A percentile compares a stretch with the other conserved stretches of the same genome.
Conservation (phyloP, 2,888 invertebrate genomes). For the Agrilus cyanescens region DNA sequence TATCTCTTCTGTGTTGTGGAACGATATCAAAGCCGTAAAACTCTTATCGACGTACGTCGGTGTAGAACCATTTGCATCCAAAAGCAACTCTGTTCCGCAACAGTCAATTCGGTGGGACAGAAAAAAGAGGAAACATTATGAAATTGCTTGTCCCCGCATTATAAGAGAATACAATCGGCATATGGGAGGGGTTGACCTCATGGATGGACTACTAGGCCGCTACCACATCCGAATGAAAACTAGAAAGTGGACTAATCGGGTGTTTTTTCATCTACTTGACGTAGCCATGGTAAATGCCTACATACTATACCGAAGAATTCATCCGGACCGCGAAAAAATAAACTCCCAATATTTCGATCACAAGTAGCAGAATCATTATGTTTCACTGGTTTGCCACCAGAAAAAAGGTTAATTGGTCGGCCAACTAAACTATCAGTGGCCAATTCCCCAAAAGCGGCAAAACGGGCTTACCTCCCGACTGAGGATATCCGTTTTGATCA, state of each 20-base stretch:
- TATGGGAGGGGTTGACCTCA: no score
- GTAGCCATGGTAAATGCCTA: conserved; percentile 14
- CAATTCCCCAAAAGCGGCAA: background rate
- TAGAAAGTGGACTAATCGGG: conserved; percentile 11
- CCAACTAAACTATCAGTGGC: no score
- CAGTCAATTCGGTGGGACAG: background rate
- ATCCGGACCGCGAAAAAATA: background rate
- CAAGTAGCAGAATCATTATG: background rate
- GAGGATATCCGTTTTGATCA: conserved; percentile 3
- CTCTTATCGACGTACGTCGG: conserved; percentile 27
- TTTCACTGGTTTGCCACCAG: background rate
- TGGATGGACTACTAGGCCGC: conserved; percentile 16
- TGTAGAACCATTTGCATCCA: conserved; percentile 13
- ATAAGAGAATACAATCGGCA: conserved; percentile 6
- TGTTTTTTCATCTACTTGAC: conserved; percentile 8
- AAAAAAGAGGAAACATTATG: conserved; percentile 5
- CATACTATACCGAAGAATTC: conserved; percentile 6
- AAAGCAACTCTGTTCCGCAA: background rate
- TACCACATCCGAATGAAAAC: conserved; percentile 15
- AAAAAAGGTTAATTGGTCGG: background rate
- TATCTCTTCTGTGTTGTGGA: conserved; percentile 9
- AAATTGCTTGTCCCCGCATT: conserved; percentile 16
- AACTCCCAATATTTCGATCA: conserved; percentile 1
- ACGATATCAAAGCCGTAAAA: conserved; percentile 25
- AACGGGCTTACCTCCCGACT: background rate